These are phyloP conservation scores for Phrynocephalus guinanensis DNA, from an alignment of 2,797 vertebrate genomes.

Conservation along the genomic window DNA sequence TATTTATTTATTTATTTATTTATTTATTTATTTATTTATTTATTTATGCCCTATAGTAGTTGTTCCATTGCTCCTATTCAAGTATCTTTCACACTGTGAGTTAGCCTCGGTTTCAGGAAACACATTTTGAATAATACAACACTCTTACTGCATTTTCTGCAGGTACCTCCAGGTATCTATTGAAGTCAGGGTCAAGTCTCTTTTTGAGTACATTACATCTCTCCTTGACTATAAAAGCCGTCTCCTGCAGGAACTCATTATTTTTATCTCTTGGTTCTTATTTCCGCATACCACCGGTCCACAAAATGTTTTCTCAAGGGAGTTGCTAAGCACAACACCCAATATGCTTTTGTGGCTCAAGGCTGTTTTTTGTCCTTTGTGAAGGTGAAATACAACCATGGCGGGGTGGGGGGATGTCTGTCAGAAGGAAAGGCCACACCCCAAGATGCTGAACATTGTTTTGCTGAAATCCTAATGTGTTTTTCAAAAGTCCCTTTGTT, in stretches of 20 bases:
- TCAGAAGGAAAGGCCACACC: not conserved
- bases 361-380: not conserved
- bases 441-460: not conserved
- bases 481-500: not conserved
- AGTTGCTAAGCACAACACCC: constrained; percentile 1
- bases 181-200: not conserved
- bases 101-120: not conserved
- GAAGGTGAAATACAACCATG: not conserved
- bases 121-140: constrained; percentile 31
- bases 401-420: not conserved
- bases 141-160: not conserved
- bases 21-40: too few species aligned
- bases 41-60: not conserved
- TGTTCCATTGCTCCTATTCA: not conserved
- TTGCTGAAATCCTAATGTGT: not conserved
- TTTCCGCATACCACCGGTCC: constrained; percentile 14
- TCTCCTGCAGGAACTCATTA: constrained; percentile 12
- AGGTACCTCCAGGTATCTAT: constrained; percentile 30
- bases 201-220: constrained; percentile 19
- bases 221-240: constrained; percentile 18
- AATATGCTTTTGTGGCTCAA: not conserved
- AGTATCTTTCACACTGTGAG: not conserved
- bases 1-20: too few species aligned
- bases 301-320: constrained; percentile 20
- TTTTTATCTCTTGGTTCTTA: constrained; percentile 37